Base-by-base conservation (phyloP, 2,888 invertebrate species). In the Reticulitermes lucifugus region DNA sequence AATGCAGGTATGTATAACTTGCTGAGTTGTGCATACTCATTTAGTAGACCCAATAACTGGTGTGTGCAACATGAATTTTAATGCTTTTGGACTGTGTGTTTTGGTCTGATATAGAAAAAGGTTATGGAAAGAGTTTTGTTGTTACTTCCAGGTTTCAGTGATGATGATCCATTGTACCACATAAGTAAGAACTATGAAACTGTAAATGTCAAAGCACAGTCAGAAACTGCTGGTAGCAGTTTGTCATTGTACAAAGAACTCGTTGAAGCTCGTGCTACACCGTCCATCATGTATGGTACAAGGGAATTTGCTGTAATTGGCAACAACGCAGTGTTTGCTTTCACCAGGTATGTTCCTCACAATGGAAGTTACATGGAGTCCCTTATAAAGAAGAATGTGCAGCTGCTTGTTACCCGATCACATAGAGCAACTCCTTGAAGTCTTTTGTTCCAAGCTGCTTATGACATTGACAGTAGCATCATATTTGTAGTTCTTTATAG, bases 251-350 rank as follows among this genome's bases (percentile, higher is more conserved):
- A 92, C 88, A 88, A 90, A 71, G 90, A 90, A 22, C 89, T 93
- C 41, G 88, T 91, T 6, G 90, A 91, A 86, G 90, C 91, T 12
- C 90, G 93, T 55, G 88, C 89, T 0, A 93, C 94, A 86, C 92
- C 93, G 18, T 94, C 95, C 46, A 92, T 95, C 86, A 93, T 94
- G 91, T 94, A 95, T 90, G 96, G 96, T 0, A 88, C 88, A 1
- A 89, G 88, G 2, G 89, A 89, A 46, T 79, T 87, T 43, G 85
- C 88, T 6, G 87, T 88, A 55, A 87, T 90, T 75, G 79, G 90
- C 9, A 93, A 93, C 85, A 90, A 91, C 84, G 92, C 92, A 1
- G 92, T 96, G 85, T 92, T 96, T 79, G 94, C 94, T 0, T 95
- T 94, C 88, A 94, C 94, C 85, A 94, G 96, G 96, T 96, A 92